These are phyloP conservation scores for Oryzias celebensis DNA, from an alignment of 2,113 vertebrate genomes.

Conservation along the genomic window DNA sequence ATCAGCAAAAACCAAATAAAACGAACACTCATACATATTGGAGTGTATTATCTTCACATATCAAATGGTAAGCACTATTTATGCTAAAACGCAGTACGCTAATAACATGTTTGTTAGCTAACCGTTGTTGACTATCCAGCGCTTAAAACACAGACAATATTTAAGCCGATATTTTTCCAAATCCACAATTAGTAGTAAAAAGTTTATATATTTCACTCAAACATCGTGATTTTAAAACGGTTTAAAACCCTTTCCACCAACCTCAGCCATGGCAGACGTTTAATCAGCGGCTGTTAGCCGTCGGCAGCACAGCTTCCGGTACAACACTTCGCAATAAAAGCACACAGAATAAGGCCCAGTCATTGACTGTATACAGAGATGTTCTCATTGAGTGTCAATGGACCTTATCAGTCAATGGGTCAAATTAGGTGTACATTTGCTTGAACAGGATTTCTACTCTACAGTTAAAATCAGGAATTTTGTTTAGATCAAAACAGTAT, in stretches of 20 bases:
- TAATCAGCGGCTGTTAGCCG: not conserved
- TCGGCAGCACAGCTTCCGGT: not conserved
- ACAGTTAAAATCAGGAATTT: too few species aligned
- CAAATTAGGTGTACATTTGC: too few species aligned
- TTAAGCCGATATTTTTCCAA: not conserved
- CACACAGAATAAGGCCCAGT: not conserved
- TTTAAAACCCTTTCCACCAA: constrained; percentile 14
- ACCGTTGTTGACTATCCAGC: not conserved
- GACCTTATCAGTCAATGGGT: too few species aligned
- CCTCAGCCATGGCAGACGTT: constrained; percentile 70
- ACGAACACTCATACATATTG: too few species aligned
- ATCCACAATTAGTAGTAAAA: not conserved
- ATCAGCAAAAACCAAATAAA: too few species aligned
- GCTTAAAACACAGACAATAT: not conserved
- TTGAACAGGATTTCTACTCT: too few species aligned
- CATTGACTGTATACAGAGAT: too few species aligned
- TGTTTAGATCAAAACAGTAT: too few species aligned
- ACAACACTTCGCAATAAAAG: constrained; percentile 26
- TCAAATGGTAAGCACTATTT: not conserved
- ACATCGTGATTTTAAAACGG: not conserved
- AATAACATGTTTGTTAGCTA: constrained; percentile 37
- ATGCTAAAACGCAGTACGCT: constrained; percentile 18
- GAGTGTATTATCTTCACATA: not conserved
- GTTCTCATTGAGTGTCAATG: too few species aligned
- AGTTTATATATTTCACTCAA: not conserved